A percentile compares a stretch with the other conserved stretches of the same genome.
These are phyloP conservation scores for Smutsia gigantea DNA, from an alignment of 2,797 vertebrate species.

Conservation along the genomic window DNA sequence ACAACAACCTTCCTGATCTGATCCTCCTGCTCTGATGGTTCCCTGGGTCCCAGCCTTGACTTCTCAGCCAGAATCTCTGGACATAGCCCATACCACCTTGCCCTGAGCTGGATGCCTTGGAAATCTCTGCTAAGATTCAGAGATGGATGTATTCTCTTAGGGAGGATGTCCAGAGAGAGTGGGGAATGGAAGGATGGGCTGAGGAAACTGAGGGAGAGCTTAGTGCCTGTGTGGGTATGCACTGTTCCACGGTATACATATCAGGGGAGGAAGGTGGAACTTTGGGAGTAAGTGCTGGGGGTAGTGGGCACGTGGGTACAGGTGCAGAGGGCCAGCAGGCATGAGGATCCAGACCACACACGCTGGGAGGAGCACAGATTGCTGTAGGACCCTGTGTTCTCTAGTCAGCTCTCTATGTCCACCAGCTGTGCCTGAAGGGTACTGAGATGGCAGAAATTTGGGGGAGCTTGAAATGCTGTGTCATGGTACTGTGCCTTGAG, in stretches of 20 bases:
- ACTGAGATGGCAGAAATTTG: background rate
- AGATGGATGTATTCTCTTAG: background rate
- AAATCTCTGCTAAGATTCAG: slow-evolving; percentile 27
- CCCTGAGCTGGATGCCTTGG: background rate
- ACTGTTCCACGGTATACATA: background rate
- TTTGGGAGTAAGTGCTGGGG: background rate
- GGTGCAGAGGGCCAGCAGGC: background rate
- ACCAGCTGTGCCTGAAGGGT: background rate
- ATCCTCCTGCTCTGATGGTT: background rate
- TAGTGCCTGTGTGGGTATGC: background rate
- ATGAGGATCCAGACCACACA: background rate
- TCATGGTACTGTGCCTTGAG: background rate
- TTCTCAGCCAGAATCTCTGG: background rate
- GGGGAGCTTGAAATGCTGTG: background rate
- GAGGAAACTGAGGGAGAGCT: background rate
- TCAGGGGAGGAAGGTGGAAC: background rate
- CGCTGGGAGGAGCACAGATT: background rate
- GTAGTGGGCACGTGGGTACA: background rate
- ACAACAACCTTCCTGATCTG: background rate
- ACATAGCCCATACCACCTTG: background rate
- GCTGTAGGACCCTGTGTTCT: background rate
- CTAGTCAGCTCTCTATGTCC: background rate
- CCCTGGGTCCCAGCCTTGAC: background rate
- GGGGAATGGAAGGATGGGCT: background rate
- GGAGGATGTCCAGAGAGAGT: background rate